Evolutionary conservation across 1,140 invertebrate genomes (phyloP).

Genomic region (Coelopa frigida): DNA sequence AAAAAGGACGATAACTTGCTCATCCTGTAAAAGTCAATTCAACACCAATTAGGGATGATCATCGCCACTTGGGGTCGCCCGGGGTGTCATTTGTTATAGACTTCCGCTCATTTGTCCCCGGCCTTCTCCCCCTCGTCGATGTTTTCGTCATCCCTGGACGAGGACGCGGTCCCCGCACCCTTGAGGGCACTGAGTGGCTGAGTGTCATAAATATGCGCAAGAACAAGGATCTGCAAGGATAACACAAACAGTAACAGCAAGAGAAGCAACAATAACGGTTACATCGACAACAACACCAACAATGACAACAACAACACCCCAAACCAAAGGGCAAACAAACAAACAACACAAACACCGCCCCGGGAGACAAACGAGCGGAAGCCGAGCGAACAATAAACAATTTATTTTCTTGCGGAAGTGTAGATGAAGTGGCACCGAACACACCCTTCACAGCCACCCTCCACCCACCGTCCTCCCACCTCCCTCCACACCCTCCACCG

Average conservation of each 20-base stretch:
- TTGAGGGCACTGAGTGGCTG: no score
- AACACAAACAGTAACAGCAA: neutral
- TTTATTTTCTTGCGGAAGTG: constrained; percentile 15
- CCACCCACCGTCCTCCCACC: neutral
- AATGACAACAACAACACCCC: no score
- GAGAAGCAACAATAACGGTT: neutral
- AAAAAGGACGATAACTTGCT: no score
- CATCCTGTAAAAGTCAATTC: constrained; percentile 32
- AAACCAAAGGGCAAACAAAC: no score
- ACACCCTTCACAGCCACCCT: neutral
- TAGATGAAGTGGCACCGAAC: constrained; percentile 11
- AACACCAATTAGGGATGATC: constrained; percentile 44
- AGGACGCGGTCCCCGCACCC: no score
- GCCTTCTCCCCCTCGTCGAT: no score
- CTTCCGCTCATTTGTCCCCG: no score
- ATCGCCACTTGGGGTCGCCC: constrained; percentile 21
- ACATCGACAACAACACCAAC: no score
- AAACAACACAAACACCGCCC: no score
- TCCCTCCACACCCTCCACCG: neutral
- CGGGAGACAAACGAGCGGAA: constrained; percentile 2
- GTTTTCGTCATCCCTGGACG: no score
- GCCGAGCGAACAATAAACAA: constrained; percentile 13
- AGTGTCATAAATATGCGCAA: no score
- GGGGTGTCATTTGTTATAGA: constrained; percentile 17
- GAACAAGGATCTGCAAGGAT: constrained; percentile 3